These are phyloP conservation scores for Tromatobia lineatoria DNA, from an alignment of 2,888 invertebrate genomes.

Conservation along the genomic window DNA sequence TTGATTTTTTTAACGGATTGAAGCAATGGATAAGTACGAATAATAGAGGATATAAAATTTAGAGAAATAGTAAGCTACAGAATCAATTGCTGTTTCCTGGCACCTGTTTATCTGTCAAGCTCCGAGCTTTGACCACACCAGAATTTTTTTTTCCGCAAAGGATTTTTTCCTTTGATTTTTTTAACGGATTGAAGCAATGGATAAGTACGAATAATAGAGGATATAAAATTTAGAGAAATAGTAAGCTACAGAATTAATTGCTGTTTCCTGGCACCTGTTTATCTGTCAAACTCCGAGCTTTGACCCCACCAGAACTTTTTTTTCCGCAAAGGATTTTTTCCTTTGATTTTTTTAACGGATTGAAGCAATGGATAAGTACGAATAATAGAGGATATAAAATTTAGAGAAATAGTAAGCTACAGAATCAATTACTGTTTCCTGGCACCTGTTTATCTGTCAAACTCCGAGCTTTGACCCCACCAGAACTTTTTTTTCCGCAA, in stretches of 20 bases:
- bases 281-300: slow-evolving; percentile 10
- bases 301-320: neutral
- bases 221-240: too few species aligned
- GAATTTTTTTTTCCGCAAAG: neutral
- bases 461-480: slow-evolving; percentile 15
- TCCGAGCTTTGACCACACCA: slow-evolving; percentile 8
- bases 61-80: neutral
- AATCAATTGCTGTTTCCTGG: slow-evolving; percentile 12
- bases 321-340: neutral
- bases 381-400: too few species aligned
- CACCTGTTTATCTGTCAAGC: neutral
- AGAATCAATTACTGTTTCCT: slow-evolving; percentile 3
- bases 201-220: too few species aligned
- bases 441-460: neutral
- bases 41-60: too few species aligned
- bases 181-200: neutral
- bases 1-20: neutral
- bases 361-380: too few species aligned
- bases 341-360: neutral
- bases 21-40: too few species aligned
- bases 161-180: neutral
- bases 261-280: slow-evolving; percentile 11
- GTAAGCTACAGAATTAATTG: neutral
- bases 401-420: neutral
- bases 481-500: neutral